Base-by-base conservation (phyloP, 2,113 vertebrate genomes). In the Polypterus senegalus region DNA sequence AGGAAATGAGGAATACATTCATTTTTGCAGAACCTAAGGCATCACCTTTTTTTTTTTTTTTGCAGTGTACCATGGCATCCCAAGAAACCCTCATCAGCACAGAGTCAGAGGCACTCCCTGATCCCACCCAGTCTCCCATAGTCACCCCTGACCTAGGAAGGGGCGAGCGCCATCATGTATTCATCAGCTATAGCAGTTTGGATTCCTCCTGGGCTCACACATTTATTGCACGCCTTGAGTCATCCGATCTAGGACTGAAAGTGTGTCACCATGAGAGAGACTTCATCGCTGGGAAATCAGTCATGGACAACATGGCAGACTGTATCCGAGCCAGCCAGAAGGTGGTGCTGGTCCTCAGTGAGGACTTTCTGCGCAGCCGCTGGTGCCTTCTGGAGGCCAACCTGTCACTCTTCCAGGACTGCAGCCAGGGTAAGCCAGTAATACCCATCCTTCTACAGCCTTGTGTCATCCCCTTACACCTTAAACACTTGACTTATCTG, bases 321-420 rank as follows among this genome's bases (percentile, higher is more conserved):
- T 75, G 74, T 68, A 80, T 83, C 66, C 79, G 77, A 56, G 69
- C 71, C 60, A 84, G 75, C 67, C 77, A 83, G 70, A 84, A 82
- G 58, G 75, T 82, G 59, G 61, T 82, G 59, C 73, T 80, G 65
- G 71, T 79, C 57, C 71, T 83, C 61, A 85, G 77, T 46, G 59
- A 63, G 45, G 83, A 79, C 67, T 83, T 81, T 8, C 74, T 83
- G 59, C 69, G 68, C 49, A 86, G 80, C 54, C 63, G 77, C 10
- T 81, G 78, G 75, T 84, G 77, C 66, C 76, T 80, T 55, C 71
- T 80, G 60, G 78, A 81, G 67, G 76, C 79, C 49, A 79, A 77
- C 69, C 73, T 82, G 58, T 79, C 76, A 5, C 47, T 83, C 57
- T 80, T 81, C 46, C 73, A 74, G 61, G 71, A 79, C 69, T 79